A percentile compares a stretch with the other conserved stretches of the same genome.
phyloP scores from a whole-genome alignment of 2,113 vertebrate species.

The Passerina amoena region DNA sequence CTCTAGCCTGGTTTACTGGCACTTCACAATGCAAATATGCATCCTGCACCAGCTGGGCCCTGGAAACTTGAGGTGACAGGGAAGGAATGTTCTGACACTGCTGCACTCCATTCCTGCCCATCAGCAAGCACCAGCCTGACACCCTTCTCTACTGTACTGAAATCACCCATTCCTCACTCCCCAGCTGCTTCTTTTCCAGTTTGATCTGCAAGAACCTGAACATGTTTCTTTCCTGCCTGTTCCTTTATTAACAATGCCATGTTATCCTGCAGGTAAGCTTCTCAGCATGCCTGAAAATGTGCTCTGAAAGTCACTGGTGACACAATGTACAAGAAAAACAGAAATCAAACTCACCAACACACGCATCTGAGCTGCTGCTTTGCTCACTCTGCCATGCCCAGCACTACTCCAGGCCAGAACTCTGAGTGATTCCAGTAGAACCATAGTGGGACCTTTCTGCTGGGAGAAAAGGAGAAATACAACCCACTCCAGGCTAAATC shows the following conservation, averaged over 20 bases:
- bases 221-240: neutral
- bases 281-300: neutral
- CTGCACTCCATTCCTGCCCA: neutral
- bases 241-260: neutral
- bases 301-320: neutral
- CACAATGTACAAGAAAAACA: neutral
- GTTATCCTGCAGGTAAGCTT: neutral
- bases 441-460: neutral
- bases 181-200: neutral
- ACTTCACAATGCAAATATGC: neutral
- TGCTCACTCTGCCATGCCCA: neutral
- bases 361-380: neutral
- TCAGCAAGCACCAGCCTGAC: neutral
- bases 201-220: neutral
- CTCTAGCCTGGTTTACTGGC: neutral
- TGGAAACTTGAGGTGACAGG: neutral
- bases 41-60: neutral
- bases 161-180: neutral
- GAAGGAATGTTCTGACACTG: neutral
- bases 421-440: neutral
- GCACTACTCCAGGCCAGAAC: neutral
- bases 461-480: neutral
- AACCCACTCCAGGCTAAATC: neutral
- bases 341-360: neutral
- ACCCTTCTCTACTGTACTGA: neutral